Base-by-base conservation (phyloP, 2,888 invertebrate genomes). In the Nebria salina region DNA sequence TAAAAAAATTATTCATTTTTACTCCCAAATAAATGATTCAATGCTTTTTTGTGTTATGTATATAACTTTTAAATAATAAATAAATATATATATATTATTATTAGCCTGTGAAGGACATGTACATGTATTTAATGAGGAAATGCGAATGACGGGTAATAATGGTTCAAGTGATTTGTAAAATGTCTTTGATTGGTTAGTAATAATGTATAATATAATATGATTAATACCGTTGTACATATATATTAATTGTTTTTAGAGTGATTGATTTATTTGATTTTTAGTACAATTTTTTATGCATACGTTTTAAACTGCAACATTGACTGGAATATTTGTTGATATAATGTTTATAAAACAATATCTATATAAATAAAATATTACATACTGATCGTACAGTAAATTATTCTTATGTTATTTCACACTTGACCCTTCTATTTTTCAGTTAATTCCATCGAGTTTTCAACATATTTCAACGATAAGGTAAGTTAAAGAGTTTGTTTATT, bases 341-440 rank as follows among this genome's bases (percentile, higher is more conserved):
- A 43, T 72, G 75, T 80, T 80, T 80, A 75, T 80, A 80, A 80
- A 73, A 80, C 75, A 54, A 42, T 80, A 80, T 80, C 75, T 75
- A 80, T 75, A 68, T 80, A 68, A 80, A 80, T 74, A 75, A 78
- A 65, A 64, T 65, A 75, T 70, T 66, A 70, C 34, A 78, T 74
- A 65, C 74, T 73, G 73, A 78, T 65, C 65, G 74, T 13, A 25
- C 34, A 65, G 25, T 42, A 64, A 34, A 11, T 54, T 13, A 26
- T 68, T 26, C 8, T n/a, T 26, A 13, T 9, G 11, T 25, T 68
- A 68, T 25, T 68, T 68, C 68, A 68, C 25, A 25, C 15, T 68
- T 68, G 6, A 15, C 20, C 26, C 13, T 68, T 9, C 68, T 13
- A 11, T 9, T 25, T 68, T 68, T 68, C 26, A 68, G 26, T 68